Evolutionary conservation across 2,113 vertebrate species (phyloP).

Genomic region (Epinephelus moara): DNA sequence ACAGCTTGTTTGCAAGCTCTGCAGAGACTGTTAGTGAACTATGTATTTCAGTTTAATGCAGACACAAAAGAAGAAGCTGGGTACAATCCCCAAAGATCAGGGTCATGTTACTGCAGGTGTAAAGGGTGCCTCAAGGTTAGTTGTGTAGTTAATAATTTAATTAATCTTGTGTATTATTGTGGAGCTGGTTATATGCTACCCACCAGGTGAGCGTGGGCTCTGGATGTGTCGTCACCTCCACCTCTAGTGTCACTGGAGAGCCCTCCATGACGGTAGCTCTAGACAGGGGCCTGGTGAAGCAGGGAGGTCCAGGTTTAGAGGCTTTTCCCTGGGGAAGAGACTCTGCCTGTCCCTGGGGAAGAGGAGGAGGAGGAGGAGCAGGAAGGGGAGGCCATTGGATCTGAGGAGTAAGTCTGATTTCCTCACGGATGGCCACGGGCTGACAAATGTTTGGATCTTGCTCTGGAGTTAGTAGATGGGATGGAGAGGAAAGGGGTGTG

Average conservation of each 20-base stretch:
- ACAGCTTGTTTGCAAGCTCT: neutral
- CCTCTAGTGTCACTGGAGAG: conserved; percentile 95
- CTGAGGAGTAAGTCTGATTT: conserved; percentile 87
- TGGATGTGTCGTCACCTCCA: conserved; percentile 94
- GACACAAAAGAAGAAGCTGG: neutral
- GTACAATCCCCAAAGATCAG: neutral
- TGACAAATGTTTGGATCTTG: conserved; percentile 85
- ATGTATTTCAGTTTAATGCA: neutral
- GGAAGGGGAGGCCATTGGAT: conserved; percentile 82
- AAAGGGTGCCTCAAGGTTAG: neutral
- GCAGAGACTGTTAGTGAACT: neutral
- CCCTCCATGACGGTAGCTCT: conserved; percentile 92
- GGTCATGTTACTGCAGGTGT: conserved; percentile 10
- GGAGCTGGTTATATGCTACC: conserved; percentile 92
- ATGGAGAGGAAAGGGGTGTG: conserved; percentile 76
- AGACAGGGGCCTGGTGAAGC: conserved; percentile 91
- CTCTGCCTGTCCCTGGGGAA: conserved; percentile 69
- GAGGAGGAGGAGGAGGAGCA: conserved; percentile 24
- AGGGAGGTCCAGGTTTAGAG: conserved; percentile 65
- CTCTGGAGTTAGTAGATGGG: conserved; percentile 81
- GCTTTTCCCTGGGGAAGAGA: conserved; percentile 77
- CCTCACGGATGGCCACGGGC: conserved; percentile 86
- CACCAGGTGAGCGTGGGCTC: conserved; percentile 95
- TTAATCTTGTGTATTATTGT: conserved; percentile 71
- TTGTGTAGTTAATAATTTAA: conserved; percentile 5